Conservation (phyloP, 2,113 vertebrate genomes). For the Neotoma lepida region DNA sequence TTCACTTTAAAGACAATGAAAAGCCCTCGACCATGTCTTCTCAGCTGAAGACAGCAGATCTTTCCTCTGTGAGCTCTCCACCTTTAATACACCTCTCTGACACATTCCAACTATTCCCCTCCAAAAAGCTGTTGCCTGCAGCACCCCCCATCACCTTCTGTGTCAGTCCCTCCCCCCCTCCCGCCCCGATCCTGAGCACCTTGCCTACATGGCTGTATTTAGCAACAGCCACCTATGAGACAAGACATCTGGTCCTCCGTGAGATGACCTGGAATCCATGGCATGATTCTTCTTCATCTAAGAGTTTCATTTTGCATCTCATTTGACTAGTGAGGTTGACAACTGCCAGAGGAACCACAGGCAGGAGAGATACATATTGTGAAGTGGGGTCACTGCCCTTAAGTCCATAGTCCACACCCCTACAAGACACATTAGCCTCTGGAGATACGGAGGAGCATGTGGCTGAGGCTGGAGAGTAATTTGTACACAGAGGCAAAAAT, state of each 20-base stretch:
- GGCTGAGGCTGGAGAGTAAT: neutral
- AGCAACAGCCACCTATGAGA: neutral
- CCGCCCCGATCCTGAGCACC: neutral
- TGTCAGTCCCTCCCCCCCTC: neutral
- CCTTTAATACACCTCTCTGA: neutral
- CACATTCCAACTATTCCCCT: neutral
- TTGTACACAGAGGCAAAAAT: neutral
- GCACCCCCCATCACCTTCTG: neutral
- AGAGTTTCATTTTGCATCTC: neutral
- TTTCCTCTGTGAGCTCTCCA: neutral
- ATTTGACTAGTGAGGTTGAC: neutral
- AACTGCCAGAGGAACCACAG: neutral
- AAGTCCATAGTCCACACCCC: neutral
- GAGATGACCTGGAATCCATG: neutral
- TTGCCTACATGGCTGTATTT: neutral
- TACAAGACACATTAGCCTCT: neutral
- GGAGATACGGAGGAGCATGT: neutral
- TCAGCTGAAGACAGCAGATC: neutral
- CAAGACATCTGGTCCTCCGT: neutral
- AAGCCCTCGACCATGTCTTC: neutral
- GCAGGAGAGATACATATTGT: neutral
- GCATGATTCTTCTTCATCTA: neutral
- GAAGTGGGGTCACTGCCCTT: neutral
- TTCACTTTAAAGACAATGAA: slow-evolving; percentile 8
- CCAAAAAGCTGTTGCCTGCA: neutral